These are phyloP conservation scores for Papilio aristodemus DNA, from an alignment of 1,140 invertebrate species.

Conservation along the genomic window DNA sequence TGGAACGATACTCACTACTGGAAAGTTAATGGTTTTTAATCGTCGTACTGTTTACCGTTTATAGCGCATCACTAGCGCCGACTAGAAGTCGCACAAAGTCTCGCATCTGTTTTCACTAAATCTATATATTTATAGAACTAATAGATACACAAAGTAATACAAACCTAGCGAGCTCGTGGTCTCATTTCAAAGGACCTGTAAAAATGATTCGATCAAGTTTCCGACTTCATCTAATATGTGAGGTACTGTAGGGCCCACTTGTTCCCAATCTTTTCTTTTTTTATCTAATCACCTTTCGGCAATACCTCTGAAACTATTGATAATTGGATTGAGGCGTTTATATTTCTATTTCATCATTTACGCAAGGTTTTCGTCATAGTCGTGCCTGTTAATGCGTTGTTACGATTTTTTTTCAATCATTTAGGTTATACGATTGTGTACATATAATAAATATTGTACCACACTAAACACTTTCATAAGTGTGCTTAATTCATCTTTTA, in stretches of 20 bases:
- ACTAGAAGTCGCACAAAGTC: slow-evolving; percentile 21
- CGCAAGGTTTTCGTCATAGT: not conserved
- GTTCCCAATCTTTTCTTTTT: no score
- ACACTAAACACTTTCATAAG: slow-evolving; percentile 1
- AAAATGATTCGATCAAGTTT: no score
- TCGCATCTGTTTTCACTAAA: slow-evolving; percentile 20
- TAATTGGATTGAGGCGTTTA: no score
- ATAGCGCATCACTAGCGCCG: slow-evolving; percentile 54
- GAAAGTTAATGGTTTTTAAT: slow-evolving; percentile 70
- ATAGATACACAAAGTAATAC: no score
- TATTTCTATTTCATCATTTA: not conserved
- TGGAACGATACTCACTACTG: slow-evolving; percentile 41
- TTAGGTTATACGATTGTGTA: not conserved
- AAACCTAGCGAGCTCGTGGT: no score
- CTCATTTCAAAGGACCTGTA: no score
- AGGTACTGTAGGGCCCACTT: no score
- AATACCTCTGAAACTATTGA: no score
- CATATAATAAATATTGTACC: not conserved
- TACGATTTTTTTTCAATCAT: not conserved
- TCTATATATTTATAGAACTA: not conserved
- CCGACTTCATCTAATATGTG: no score
- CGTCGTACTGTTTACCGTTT: slow-evolving; percentile 46
- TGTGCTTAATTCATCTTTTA: slow-evolving; percentile 9
- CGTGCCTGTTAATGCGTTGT: not conserved
- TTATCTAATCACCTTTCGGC: no score